Conservation (phyloP, 92 coral and sea anemone species). For the Epizoanthus scotinus region DNA sequence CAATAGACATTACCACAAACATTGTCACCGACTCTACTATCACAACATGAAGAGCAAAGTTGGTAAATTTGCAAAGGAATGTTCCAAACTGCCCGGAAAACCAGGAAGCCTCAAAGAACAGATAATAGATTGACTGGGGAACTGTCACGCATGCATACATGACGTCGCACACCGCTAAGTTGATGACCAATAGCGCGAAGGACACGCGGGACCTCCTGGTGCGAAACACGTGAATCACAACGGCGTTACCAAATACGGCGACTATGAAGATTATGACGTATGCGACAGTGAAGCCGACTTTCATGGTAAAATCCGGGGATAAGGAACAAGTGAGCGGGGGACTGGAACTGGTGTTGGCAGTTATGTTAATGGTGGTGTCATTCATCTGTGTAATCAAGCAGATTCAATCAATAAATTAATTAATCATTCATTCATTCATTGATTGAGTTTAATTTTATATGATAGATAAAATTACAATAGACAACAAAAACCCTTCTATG, state of each 20-base stretch:
- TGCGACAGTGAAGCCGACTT: conserved; percentile 19
- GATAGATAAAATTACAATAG: too few species aligned
- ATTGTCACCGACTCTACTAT: conserved; percentile 17
- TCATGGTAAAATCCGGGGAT: conserved; percentile 7
- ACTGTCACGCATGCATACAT: conserved; percentile 23
- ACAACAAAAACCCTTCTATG: too few species aligned
- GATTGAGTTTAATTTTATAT: too few species aligned
- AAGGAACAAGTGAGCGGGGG: background rate
- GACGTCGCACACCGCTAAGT: conserved; percentile 36
- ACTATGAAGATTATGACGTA: conserved; percentile 18
- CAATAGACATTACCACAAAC: conserved; percentile 19
- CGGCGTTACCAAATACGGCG: conserved; percentile 19
- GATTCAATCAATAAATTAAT: background rate
- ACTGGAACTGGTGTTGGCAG: background rate
- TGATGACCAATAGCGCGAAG: conserved; percentile 24
- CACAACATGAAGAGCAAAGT: conserved; percentile 13
- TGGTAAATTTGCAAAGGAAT: conserved; percentile 14
- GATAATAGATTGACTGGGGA: conserved; percentile 7
- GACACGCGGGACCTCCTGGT: conserved; percentile 5
- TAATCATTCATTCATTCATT: too few species aligned
- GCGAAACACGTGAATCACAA: conserved; percentile 19
- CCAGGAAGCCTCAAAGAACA: conserved; percentile 9
- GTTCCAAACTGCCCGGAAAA: conserved; percentile 33
- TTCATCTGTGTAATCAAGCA: background rate
- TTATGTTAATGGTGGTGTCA: background rate